Evolutionary conservation across 2,888 invertebrate species (phyloP), one percentile per base, ranked within the genome.

Genomic region (Cantharis flavilabris): DNA sequence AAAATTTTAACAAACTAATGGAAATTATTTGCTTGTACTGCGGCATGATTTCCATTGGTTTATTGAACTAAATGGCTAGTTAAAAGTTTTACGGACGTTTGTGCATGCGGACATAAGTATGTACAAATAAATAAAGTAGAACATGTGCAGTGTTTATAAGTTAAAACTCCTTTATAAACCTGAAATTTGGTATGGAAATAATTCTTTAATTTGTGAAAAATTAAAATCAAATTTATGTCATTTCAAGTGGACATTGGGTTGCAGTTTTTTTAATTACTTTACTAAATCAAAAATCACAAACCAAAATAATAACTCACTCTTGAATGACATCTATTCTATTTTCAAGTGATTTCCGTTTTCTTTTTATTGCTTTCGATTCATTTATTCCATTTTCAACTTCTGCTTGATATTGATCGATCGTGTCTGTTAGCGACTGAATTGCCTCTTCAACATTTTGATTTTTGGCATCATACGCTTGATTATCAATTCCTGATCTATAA

Each of bases 311-410:
- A 13, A 7, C 49, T 49, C 49, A 49, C n/a, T 49, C n/a, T 49
- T 13, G n/a, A 49, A n/a, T n/a, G n/a, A 7, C n/a, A 49, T 49
- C n/a, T 49, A 7, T 49, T 49, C 7, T n/a, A 49, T n/a, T 49
- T 7, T 49, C n/a, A 49, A 49, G 49, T 13, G 65, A 67, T 26
- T 67, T 67, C n/a, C 18, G 20, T 13, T 67, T 18, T 11, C 13
- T 9, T 26, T 73, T 73, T 30, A 71, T 72, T 16, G 64, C 72
- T 80, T 87, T 87, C 0, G 81, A 81, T 75, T 88, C 87, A 74
- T 89, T 88, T 10, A 88, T 85, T 72, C 87, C 86, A 76, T 89
- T 89, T 81, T 89, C 89, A 13, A 88, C 84, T 79, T 88, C 86
- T 0, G 87, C 87, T 80, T 89, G 86, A 76, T 81, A 87, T 11